These are phyloP conservation scores for Diaperis boleti DNA, from an alignment of 2,888 invertebrate species.

Conservation along the genomic window DNA sequence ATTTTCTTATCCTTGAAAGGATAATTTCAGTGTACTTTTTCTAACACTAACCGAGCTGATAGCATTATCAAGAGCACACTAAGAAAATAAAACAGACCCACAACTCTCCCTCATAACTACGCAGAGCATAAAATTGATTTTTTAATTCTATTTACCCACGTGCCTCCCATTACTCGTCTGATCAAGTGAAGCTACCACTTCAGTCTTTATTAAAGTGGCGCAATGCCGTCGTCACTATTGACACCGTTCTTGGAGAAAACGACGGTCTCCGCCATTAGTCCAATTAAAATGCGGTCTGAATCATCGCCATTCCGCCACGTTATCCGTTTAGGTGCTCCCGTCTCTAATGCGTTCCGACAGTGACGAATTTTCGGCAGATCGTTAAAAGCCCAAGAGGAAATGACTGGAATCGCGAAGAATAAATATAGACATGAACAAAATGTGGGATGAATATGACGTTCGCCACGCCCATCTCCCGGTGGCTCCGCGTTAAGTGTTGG, in stretches of 20 bases:
- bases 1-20: too few relatives aligned
- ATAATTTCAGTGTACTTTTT: too few relatives aligned
- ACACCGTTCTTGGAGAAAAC: constrained; percentile 1
- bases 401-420: constrained; percentile 16
- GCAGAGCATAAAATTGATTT: too few relatives aligned
- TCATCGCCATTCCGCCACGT: not conserved
- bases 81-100: too few relatives aligned
- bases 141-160: too few relatives aligned
- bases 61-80: too few relatives aligned
- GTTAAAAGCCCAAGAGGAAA: constrained; percentile 22
- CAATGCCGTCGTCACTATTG: not conserved
- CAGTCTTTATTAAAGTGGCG: not conserved
- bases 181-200: too few relatives aligned
- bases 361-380: constrained; percentile 9
- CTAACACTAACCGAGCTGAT: too few relatives aligned
- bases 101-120: too few relatives aligned
- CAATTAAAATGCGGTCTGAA: constrained; percentile 20
- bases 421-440: constrained; percentile 12
- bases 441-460: constrained; percentile 21
- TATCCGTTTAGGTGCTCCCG: constrained; percentile 5
- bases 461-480: constrained; percentile 24
- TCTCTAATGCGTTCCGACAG: constrained; percentile 10
- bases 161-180: too few relatives aligned
- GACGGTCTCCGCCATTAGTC: constrained; percentile 1
- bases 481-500: constrained; percentile 4